Evolutionary conservation across 2,888 invertebrate species (phyloP).

Genomic region (Diarsia mendica): DNA sequence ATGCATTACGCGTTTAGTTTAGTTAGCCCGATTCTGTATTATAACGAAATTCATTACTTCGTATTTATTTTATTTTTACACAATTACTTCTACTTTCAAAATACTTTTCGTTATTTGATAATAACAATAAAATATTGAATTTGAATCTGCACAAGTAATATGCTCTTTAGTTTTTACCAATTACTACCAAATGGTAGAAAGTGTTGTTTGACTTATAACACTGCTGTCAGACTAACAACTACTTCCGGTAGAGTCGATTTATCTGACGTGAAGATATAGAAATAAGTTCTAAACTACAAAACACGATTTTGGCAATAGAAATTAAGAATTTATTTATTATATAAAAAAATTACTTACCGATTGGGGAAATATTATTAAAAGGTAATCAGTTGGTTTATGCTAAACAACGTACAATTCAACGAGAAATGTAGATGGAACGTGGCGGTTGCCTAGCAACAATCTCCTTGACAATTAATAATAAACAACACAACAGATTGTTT

Average conservation of each 20-base stretch:
- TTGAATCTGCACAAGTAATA: no score
- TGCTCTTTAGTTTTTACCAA: neutral
- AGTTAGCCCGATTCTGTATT: conserved; percentile 62
- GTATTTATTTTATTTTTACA: neutral
- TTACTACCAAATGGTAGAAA: conserved; percentile 30
- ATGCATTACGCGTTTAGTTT: conserved; percentile 77
- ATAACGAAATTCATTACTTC: neutral
- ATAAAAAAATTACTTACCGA: neutral
- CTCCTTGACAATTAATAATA: conserved; percentile 73
- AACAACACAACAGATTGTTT: conserved; percentile 32
- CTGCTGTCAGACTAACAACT: neutral
- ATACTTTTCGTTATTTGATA: no score
- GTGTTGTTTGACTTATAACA: conserved; percentile 28
- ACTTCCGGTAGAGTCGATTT: conserved; percentile 18
- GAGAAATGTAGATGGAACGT: conserved; percentile 22
- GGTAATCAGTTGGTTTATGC: conserved; percentile 1
- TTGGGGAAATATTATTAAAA: neutral
- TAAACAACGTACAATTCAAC: conserved; percentile 2
- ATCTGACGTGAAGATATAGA: no score
- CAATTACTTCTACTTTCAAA: neutral
- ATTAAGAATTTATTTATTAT: neutral
- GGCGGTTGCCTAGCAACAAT: conserved; percentile 76
- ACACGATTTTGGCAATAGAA: neutral
- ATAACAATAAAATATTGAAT: neutral
- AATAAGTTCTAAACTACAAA: no score